Evolutionary conservation across 2,113 vertebrate species (phyloP).

Genomic region (Dasypus novemcinctus): DNA sequence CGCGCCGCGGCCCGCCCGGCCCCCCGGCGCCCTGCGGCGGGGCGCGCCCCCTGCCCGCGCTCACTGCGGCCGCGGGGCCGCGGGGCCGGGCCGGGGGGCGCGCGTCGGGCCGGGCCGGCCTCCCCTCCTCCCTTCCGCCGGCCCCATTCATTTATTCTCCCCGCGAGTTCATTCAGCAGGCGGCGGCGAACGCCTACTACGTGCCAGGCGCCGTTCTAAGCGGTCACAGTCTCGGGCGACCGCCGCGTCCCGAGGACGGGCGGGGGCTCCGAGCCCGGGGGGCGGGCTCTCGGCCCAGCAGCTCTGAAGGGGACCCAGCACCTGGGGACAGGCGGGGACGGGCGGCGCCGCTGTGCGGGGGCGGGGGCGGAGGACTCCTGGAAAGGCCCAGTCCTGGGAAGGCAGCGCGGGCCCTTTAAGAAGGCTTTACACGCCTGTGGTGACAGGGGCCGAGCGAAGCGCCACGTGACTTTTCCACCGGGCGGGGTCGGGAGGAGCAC

Average conservation of each 20-base stretch:
- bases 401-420: slow-evolving; percentile 64
- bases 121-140: background rate
- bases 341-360: background rate
- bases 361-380: background rate
- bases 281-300: background rate
- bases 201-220: slow-evolving; percentile 27
- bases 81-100: background rate
- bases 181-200: slow-evolving; percentile 34
- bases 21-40: background rate
- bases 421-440: slow-evolving; percentile 24
- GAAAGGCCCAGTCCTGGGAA: background rate
- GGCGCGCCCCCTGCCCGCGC: background rate
- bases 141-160: slow-evolving; percentile 41
- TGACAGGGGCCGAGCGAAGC: slow-evolving; percentile 46
- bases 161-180: slow-evolving; percentile 50
- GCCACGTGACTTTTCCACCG: slow-evolving; percentile 65
- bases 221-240: background rate
- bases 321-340: background rate
- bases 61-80: background rate
- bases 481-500: background rate
- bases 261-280: background rate
- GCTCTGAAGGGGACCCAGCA: background rate
- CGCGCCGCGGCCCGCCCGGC: background rate
- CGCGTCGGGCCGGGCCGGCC: background rate
- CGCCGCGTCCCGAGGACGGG: background rate